A percentile compares a stretch with the other conserved stretches of the same genome.
Evolutionary conservation across 2,888 invertebrate species (phyloP).

Genomic region (Polydesmus complanatus): DNA sequence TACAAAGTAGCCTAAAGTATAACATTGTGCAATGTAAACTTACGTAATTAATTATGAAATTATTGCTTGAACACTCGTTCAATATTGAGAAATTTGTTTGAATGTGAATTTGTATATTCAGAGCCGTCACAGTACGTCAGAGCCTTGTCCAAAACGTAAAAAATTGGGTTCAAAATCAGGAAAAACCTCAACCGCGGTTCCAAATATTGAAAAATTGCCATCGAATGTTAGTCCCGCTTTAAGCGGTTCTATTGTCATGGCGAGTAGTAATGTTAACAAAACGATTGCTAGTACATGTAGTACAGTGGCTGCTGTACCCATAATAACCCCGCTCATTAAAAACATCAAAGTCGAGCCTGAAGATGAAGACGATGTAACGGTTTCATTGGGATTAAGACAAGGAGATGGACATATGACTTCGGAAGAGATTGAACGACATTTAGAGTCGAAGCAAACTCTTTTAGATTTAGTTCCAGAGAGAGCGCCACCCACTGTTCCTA

Average conservation of each 20-base stretch:
- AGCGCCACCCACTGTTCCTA: constrained; percentile 76
- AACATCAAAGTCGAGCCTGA: constrained; percentile 12
- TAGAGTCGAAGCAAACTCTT: constrained; percentile 68
- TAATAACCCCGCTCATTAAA: background rate
- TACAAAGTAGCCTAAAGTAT: too few species aligned
- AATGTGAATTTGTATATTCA: too few species aligned
- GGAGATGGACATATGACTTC: constrained; percentile 69
- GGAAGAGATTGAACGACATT: constrained; percentile 76
- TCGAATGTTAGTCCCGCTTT: background rate
- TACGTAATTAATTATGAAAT: too few species aligned
- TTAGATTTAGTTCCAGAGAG: constrained; percentile 61
- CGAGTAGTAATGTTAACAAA: background rate
- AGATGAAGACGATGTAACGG: too few species aligned
- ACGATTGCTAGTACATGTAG: too few species aligned
- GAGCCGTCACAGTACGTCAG: background rate
- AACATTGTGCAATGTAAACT: too few species aligned
- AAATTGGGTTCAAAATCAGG: constrained; percentile 7
- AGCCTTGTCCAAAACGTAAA: constrained; percentile 13
- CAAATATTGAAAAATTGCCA: background rate
- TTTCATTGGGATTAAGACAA: constrained; percentile 15
- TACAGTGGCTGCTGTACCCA: background rate
- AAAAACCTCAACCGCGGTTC: background rate
- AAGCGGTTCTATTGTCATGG: too few species aligned
- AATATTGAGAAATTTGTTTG: too few species aligned
- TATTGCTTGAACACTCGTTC: too few species aligned